Evolutionary conservation across 2,888 invertebrate genomes (phyloP).

Genomic region (Dryocosmus kuriphilus): DNA sequence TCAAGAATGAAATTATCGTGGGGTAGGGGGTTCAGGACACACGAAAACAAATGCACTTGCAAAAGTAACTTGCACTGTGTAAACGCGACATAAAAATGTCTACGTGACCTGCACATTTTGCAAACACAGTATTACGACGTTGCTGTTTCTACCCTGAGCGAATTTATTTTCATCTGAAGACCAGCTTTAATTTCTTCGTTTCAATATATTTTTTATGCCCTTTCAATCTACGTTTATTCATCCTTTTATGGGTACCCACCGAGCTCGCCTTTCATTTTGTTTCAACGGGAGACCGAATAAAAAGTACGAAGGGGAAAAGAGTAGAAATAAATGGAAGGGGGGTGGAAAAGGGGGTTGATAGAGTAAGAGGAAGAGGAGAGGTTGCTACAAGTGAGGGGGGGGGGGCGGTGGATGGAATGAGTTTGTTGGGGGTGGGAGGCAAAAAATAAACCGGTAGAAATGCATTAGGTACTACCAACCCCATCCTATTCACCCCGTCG

Average conservation of each 20-base stretch:
- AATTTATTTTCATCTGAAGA: constrained; percentile 61
- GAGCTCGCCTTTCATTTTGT: constrained; percentile 50
- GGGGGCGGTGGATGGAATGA: not conserved
- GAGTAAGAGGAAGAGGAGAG: constrained; percentile 44
- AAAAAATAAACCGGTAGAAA: constrained; percentile 58
- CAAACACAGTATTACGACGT: constrained; percentile 39
- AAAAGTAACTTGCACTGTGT: constrained; percentile 34
- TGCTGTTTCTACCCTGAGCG: constrained; percentile 18
- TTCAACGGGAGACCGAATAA: constrained; percentile 47
- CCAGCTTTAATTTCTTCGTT: constrained; percentile 62
- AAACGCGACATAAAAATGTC: constrained; percentile 24
- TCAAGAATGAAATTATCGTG: not conserved
- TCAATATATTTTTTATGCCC: constrained; percentile 53
- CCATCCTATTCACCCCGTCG: constrained; percentile 12
- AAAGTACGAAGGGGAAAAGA: constrained; percentile 46
- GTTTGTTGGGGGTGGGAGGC: constrained; percentile 28
- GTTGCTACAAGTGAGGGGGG: constrained; percentile 23
- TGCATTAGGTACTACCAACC: constrained; percentile 54
- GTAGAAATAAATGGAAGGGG: constrained; percentile 41
- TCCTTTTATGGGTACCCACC: constrained; percentile 49
- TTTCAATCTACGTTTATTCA: constrained; percentile 53
- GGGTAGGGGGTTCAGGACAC: constrained; percentile 6
- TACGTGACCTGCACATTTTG: constrained; percentile 32
- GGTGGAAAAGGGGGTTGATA: constrained; percentile 42
- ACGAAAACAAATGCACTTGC: constrained; percentile 27